Evolutionary conservation across 2,888 invertebrate genomes (phyloP).

Genomic region (Nomada hirtipes): DNA sequence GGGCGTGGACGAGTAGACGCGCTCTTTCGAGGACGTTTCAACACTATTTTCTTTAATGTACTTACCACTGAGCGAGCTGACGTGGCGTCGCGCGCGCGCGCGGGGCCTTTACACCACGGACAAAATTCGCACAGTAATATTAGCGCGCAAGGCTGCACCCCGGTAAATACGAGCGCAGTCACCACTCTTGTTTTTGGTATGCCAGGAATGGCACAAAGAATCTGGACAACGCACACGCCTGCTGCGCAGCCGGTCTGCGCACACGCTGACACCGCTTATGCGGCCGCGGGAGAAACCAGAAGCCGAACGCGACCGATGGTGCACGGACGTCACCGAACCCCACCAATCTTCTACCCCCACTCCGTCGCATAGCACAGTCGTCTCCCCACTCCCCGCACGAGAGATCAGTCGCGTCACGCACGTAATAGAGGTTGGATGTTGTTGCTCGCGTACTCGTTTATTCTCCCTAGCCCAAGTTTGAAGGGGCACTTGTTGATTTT

Average conservation of each 20-base stretch:
- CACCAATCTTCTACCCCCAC: constrained; percentile 39
- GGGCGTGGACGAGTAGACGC: constrained; percentile 73
- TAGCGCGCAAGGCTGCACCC: constrained; percentile 77
- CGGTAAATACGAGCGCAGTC: constrained; percentile 84
- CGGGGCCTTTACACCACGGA: constrained; percentile 72
- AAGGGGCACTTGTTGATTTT: constrained; percentile 81
- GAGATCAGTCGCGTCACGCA: constrained; percentile 76
- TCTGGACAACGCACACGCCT: constrained; percentile 96
- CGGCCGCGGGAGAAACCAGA: constrained; percentile 86
- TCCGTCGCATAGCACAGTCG: not conserved
- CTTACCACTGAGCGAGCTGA: constrained; percentile 90
- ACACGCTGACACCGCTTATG: constrained; percentile 89
- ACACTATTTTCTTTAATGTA: constrained; percentile 83
- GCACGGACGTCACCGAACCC: constrained; percentile 63
- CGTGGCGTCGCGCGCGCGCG: constrained; percentile 79
- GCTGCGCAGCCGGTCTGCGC: constrained; percentile 93
- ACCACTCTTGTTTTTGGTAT: constrained; percentile 90
- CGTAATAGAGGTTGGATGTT: constrained; percentile 73
- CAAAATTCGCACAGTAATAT: constrained; percentile 82
- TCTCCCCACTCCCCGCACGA: constrained; percentile 49
- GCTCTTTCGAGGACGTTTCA: constrained; percentile 62
- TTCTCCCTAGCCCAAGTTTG: constrained; percentile 59
- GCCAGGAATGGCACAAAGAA: constrained; percentile 99
- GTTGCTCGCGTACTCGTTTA: constrained; percentile 50
- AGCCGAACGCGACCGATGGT: constrained; percentile 74